Evolutionary conservation across 1,140 invertebrate genomes (phyloP), one percentile per base, ranked within the genome.

Genomic region (Aphis craccivora): DNA sequence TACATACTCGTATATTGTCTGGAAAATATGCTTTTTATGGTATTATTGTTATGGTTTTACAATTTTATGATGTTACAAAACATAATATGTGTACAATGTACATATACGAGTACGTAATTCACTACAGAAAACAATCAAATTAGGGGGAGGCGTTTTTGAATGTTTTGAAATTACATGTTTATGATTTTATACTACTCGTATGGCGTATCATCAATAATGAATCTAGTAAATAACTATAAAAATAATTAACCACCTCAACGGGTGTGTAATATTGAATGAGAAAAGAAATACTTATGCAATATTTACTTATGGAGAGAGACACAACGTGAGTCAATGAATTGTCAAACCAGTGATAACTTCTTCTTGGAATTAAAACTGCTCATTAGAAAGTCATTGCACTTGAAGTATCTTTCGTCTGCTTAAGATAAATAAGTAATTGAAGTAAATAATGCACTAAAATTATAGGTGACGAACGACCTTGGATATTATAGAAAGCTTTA

Each of bases 351-450:
- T 93, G 91, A 93, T 93, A 93, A 86, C 60, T 93, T 84, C 76
- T 51, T 84, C 91, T 25, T 53, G 40, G 67, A 93, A 93, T 93
- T 55, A 51, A 93, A 84, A 93, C 48, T 51, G 76, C 76, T 86
- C 76, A 93, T 84, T 93, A 93, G 91, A 93, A 93, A 86, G 91
- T 92, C 91, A 86, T 93, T 53, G 91, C 81, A 84, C 45, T 91
- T 48, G 67, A 45, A 81, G 20, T 83, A n/a, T 76, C 35, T 76
- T 60, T 30, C 7, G 55, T 30, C 40, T 25, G 88, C 35, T 89
- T 25, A 53, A 37, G 51, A 55, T 55, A 89, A 89, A 89, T 89
- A 55, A 35, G 37, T 25, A 89, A 53, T 89, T 37, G 20, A 89
- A 89, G 51, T 89, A 89, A 92, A 92, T 83, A 92, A 35, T 37